Evolutionary conservation across 2,888 invertebrate genomes (phyloP), one percentile per base, ranked within the genome.

Genomic region (Andrena chrysosceles): DNA sequence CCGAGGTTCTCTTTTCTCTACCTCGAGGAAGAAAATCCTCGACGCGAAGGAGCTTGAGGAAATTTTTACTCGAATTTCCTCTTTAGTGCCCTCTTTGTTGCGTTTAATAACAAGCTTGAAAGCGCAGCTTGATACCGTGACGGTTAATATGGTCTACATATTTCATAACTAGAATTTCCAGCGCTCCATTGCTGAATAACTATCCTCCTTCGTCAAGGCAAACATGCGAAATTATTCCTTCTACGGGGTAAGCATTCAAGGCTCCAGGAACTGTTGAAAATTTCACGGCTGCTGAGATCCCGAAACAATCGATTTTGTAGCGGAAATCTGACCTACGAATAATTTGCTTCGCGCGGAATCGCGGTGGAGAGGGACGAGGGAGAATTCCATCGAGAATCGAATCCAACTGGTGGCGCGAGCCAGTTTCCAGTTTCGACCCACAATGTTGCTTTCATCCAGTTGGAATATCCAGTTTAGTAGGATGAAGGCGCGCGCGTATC

Each of bases 391-490:
- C 56, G 56, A 26, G 23, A 23, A 7, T 26, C 31, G 72, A 49
- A 49, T 48, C 48, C 16, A 52, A 78, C 16, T 62, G 66, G 63
- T 64, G 42, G 52, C 8, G 42, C 52, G 48, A 68, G 63, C 64
- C 71, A 73, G 84, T 81, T 86, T 81, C 85, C 85, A 81, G 78
- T 83, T 80, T 86, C 82, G 69, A 26, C 68, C 72, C 63, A 68
- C 73, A 72, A 74, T 77, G 78, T 86, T 85, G 76, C 85, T 86
- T 83, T 86, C 86, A 69, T 83, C 85, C 88, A 87, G 84, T 85
- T 81, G 85, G 81, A 82, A 77, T 87, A 89, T 90, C 88, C 87
- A 88, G 90, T 90, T 89, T 89, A 90, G 89, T 89, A 87, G 90
- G 89, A 89, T 90, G 88, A 84, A 89, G 87, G 84, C 84, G 84